Evolutionary conservation across 2,113 vertebrate species (phyloP).

Genomic region (Macquaria australasica): DNA sequence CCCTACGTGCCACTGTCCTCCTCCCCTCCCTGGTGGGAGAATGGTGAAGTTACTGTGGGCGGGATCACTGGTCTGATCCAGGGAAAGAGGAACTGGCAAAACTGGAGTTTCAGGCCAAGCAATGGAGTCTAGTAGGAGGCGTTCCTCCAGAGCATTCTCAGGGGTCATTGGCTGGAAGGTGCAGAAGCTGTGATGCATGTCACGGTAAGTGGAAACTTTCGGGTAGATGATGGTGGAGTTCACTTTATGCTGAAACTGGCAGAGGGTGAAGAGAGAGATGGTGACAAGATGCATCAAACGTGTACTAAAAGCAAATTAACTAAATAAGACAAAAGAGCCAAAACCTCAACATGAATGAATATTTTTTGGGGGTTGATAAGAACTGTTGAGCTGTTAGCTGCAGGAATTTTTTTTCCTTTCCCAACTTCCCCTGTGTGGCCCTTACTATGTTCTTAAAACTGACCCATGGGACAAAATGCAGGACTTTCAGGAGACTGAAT

Average conservation of each 20-base stretch:
- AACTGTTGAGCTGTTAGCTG: too few species aligned
- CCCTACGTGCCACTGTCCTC: constrained; percentile 83
- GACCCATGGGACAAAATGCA: too few species aligned
- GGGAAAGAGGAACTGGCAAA: constrained; percentile 57
- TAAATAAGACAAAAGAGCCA: too few species aligned
- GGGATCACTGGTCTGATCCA: constrained; percentile 87
- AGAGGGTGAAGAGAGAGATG: background rate
- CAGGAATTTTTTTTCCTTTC: too few species aligned
- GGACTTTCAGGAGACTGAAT: too few species aligned
- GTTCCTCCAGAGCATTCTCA: constrained; percentile 85
- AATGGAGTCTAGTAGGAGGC: constrained; percentile 82
- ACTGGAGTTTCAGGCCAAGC: constrained; percentile 84
- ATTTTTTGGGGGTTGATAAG: too few species aligned
- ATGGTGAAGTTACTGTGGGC: constrained; percentile 88
- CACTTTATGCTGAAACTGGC: background rate
- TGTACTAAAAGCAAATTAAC: too few species aligned
- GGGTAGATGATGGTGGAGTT: rapidly evolving
- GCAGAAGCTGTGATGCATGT: constrained; percentile 29
- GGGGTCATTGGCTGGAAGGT: constrained; percentile 78
- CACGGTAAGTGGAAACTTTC: background rate
- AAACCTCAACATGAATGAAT: too few species aligned
- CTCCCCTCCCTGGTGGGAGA: constrained; percentile 66
- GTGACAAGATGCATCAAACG: background rate
- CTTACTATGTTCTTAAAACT: too few species aligned
- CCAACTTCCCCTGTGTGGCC: too few species aligned